Base-by-base conservation (phyloP, 2,888 invertebrate species). In the Uropetala carovei region DNA sequence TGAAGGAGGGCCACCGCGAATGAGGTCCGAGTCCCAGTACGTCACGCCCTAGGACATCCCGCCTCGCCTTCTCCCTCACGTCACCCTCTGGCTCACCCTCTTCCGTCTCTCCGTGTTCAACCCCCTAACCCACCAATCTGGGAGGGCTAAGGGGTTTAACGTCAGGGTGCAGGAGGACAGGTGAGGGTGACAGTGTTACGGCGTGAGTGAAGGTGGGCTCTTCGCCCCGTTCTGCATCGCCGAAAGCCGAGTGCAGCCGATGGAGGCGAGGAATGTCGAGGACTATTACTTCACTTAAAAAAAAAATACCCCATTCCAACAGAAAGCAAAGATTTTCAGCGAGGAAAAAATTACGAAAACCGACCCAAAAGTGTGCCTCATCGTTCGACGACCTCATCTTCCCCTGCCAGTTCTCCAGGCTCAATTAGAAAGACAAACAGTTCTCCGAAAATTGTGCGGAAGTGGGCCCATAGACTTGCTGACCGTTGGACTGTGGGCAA, bases 401-500 rank as follows among this genome's bases (percentile, higher is more conserved):
- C 27, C 22, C 75, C 60, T 27, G 0, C 75, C 22, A 22, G 13
- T 11, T 75, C 75, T 10, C 5, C 58, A 59, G 86, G 18, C 59
- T 22, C 30, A 86, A 86, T 86, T 86, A 30, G 27, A 30, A 86
- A 60, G 60, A 14, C 86, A 86, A 59, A 86, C 86, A 75, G 22
- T 75, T 27, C 22, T 27, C 27, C 22, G 27, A 75, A 75, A 75
- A 68, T 68, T 7, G 68, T 68, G 75, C 75, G 1, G 0, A 75
- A 75, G 75, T 75, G 75, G 75, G 75, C 22, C 75, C 75, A 27
- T 43, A 13, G 75, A 75, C 4, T 27, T 27, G 13, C 27, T 13
- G 75, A 18, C 27, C 75, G 27, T 22, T 11, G 75, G 3, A 75
- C 22, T 75, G 43, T 43, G 43, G 3, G 43, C 75, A 13, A 22